Percentiles rank a stretch among this genome's conserved stretches.
phyloP scores from a whole-genome alignment of 2,888 invertebrate genomes.

The Eudemis profundana region DNA sequence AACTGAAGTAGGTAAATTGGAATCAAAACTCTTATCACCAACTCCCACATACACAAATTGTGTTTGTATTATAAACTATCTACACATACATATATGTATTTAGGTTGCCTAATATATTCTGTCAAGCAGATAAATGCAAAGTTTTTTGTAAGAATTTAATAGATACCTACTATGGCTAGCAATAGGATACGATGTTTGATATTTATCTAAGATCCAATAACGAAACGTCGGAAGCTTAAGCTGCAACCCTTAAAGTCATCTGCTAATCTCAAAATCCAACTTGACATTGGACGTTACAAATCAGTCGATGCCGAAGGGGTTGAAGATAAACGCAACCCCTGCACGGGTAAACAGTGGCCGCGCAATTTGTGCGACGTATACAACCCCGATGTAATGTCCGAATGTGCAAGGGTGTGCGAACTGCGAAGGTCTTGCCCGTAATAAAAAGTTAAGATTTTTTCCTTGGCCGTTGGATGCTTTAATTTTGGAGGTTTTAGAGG shows the following conservation, averaged over 20 bases:
- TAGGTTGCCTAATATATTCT: too few species aligned
- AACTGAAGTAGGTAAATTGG: too few species aligned
- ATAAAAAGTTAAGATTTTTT: conserved; percentile 37
- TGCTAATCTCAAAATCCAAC: conserved; percentile 42
- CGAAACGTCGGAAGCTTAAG: conserved; percentile 1
- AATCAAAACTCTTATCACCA: too few species aligned
- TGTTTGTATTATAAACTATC: too few species aligned
- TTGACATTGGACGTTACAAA: conserved; percentile 69
- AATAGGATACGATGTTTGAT: not conserved
- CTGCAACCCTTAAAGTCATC: conserved; percentile 32
- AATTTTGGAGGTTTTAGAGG: conserved; percentile 18
- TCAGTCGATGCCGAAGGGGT: conserved; percentile 77
- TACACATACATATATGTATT: too few species aligned
- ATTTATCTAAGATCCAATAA: conserved; percentile 16
- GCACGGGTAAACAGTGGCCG: conserved; percentile 81
- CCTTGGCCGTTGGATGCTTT: conserved; percentile 21
- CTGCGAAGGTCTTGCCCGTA: conserved; percentile 35
- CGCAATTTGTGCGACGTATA: conserved; percentile 81
- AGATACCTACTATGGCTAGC: not conserved
- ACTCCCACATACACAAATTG: too few species aligned
- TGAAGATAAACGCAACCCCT: conserved; percentile 78
- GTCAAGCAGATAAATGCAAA: too few species aligned
- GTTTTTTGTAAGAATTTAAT: not conserved
- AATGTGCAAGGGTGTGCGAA: conserved; percentile 43
- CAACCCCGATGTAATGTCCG: conserved; percentile 55